A percentile compares a stretch with the other conserved stretches of the same genome.
These are phyloP conservation scores for Aporrectodea caliginosa DNA, from an alignment of 1,140 invertebrate species.

Conservation along the genomic window DNA sequence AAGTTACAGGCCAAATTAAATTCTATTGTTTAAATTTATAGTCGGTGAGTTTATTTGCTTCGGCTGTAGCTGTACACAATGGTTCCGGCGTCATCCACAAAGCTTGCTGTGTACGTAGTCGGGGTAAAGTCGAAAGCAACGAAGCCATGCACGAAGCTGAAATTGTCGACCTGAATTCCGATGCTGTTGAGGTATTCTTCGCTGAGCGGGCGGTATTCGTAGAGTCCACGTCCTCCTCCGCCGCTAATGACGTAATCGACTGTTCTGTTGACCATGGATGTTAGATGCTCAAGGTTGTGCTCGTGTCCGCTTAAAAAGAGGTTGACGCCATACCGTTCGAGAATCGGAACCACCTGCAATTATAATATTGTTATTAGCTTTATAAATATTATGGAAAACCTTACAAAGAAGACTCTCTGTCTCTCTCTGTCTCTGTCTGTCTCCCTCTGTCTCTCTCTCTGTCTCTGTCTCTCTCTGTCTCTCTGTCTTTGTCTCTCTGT, in stretches of 20 bases:
- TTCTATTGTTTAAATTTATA: too few species aligned
- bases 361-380: too few species aligned
- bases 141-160: not conserved
- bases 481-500: too few species aligned
- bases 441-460: too few species aligned
- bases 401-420: too few species aligned
- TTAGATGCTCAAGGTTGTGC: conserved; percentile 19
- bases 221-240: not conserved
- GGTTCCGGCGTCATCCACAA: not conserved
- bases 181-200: not conserved
- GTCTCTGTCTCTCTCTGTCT: too few species aligned
- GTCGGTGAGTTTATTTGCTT: too few species aligned
- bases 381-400: too few species aligned
- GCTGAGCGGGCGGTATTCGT: not conserved
- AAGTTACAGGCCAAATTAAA: too few species aligned
- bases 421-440: too few species aligned
- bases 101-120: not conserved
- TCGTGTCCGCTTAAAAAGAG: conserved; percentile 16
- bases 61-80: not conserved
- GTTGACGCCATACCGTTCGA: not conserved
- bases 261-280: not conserved
- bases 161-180: not conserved
- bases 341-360: not conserved
- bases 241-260: conserved; percentile 10
- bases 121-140: not conserved